Conservation (phyloP, 2,113 vertebrate species). For the Tupaia chinensis region DNA sequence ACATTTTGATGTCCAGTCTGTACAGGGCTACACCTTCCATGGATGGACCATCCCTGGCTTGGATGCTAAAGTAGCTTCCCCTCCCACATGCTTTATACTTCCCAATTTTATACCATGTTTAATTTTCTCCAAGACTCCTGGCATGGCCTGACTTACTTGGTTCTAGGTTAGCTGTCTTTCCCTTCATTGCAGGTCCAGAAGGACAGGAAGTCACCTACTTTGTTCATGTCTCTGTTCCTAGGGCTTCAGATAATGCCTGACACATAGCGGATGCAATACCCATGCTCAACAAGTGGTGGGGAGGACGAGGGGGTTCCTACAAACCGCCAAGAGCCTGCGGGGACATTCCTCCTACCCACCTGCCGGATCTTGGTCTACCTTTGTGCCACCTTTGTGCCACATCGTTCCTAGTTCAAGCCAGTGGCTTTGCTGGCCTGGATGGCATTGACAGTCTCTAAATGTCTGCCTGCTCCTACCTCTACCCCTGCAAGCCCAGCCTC, state of each 20-base stretch:
- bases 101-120: accelerated
- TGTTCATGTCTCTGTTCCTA: neutral
- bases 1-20: neutral
- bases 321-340: accelerated
- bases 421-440: accelerated
- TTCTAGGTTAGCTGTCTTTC: neutral
- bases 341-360: accelerated
- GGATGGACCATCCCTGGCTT: accelerated
- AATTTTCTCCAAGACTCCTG: neutral
- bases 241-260: neutral
- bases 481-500: neutral
- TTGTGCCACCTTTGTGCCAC: accelerated
- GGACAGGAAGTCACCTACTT: neutral
- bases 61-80: accelerated
- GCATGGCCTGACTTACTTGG: neutral
- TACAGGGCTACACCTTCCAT: accelerated
- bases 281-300: neutral
- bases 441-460: neutral
- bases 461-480: too few species aligned
- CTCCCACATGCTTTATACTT: neutral
- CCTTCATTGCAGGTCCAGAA: neutral
- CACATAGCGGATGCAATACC: accelerated
- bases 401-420: neutral
- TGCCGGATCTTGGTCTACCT: accelerated
- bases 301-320: neutral